Conservation (phyloP, 2,888 invertebrate genomes). For the Cabera pusaria region DNA sequence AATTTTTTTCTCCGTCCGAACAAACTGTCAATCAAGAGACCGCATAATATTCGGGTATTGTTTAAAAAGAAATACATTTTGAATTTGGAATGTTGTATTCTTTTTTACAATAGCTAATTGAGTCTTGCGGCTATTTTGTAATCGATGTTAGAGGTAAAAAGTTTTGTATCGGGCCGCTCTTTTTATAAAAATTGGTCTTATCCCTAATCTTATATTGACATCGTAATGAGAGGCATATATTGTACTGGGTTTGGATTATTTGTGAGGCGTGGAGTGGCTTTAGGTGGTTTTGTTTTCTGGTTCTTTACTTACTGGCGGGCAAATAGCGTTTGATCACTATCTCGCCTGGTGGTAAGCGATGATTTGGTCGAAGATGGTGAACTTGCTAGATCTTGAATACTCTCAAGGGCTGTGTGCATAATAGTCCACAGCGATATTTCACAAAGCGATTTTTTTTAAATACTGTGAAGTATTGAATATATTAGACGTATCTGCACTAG, state of each 20-base stretch:
- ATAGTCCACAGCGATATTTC: no score
- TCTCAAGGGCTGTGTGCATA: no score
- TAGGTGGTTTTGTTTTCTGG: constrained; percentile 1
- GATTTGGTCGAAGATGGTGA: no score
- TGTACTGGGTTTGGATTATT: constrained; percentile 53
- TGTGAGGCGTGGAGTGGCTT: constrained; percentile 43
- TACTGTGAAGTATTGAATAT: no score
- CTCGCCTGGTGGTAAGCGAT: no score
- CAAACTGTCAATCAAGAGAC: constrained; percentile 71
- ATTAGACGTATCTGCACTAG: no score
- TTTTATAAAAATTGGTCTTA: constrained; percentile 73
- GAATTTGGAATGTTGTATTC: constrained; percentile 50
- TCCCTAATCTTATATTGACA: constrained; percentile 82
- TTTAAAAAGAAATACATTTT: constrained; percentile 40
- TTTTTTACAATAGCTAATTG: constrained; percentile 37
- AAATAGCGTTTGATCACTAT: no score
- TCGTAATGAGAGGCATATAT: constrained; percentile 79
- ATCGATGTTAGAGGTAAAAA: constrained; percentile 33
- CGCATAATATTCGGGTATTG: constrained; percentile 63
- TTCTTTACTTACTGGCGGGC: no score
- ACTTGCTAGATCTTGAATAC: no score
- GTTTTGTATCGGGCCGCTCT: constrained; percentile 34
- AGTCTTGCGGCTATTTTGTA: constrained; percentile 32
- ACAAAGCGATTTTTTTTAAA: no score
- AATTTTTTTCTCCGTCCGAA: constrained; percentile 32